phyloP scores from a whole-genome alignment of 2,888 invertebrate genomes.

The Philonicus albiceps region DNA sequence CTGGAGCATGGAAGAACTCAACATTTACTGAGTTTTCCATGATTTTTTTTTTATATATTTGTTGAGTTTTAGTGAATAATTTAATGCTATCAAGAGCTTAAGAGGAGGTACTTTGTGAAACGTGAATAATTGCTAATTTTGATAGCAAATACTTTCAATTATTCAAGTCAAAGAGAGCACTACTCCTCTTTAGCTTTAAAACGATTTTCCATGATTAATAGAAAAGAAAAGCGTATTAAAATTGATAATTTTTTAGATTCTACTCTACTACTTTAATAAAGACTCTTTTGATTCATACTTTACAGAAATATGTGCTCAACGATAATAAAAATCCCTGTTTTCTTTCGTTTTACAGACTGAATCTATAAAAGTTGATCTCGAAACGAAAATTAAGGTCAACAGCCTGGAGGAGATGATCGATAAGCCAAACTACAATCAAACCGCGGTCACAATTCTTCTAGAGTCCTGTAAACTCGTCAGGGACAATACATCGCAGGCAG shows the following conservation, averaged over 20 bases:
- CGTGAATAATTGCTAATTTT: not conserved
- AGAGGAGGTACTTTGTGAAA: not conserved
- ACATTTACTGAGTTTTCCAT: not conserved
- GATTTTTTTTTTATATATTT: not conserved
- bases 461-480: slow-evolving; percentile 73
- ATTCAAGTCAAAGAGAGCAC: not conserved
- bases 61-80: not conserved
- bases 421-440: slow-evolving; percentile 79
- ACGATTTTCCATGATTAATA: not conserved
- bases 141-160: not conserved
- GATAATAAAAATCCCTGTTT: not conserved
- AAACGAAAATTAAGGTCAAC: slow-evolving; percentile 73
- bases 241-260: too few species aligned
- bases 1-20: not conserved
- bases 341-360: slow-evolving; percentile 69
- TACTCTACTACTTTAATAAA: not conserved
- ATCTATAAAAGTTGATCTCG: slow-evolving; percentile 77
- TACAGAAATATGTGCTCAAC: not conserved
- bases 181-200: not conserved
- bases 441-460: slow-evolving; percentile 75
- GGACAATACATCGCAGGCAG: slow-evolving; percentile 78
- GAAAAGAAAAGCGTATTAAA: not conserved
- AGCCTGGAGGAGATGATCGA: slow-evolving; percentile 79
- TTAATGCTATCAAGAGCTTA: not conserved
- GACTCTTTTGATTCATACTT: not conserved